A percentile compares a stretch with the other conserved stretches of the same genome.
These are phyloP conservation scores for Heliconius sara DNA, from an alignment of 2,888 invertebrate genomes.

Conservation along the genomic window DNA sequence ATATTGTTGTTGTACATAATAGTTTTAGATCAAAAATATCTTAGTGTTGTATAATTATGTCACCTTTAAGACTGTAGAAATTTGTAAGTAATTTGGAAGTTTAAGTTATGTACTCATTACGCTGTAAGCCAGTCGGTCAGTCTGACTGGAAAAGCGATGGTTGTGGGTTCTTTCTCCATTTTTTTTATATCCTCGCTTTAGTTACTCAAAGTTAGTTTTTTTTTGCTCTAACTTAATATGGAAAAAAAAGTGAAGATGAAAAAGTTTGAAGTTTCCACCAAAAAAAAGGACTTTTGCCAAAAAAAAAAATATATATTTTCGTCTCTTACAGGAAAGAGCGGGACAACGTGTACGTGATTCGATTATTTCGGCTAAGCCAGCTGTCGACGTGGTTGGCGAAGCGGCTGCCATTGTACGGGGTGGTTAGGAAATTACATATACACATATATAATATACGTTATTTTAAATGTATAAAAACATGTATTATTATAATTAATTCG, in stretches of 20 bases:
- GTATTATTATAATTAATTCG: not conserved
- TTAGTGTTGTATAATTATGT: not conserved
- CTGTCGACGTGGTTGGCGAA: slow-evolving; percentile 50
- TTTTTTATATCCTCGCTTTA: no score
- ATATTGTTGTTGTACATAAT: not conserved
- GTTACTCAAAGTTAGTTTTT: no score
- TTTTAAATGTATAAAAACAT: not conserved
- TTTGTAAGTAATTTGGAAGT: not conserved
- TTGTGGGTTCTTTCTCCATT: no score
- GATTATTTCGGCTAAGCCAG: slow-evolving; percentile 52
- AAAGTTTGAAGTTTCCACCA: no score
- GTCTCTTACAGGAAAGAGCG: slow-evolving; percentile 49
- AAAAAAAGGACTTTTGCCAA: no score
- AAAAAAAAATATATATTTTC: not conserved
- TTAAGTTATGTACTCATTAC: not conserved
- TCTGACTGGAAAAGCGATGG: no score
- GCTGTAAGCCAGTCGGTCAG: no score
- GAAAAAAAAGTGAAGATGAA: no score
- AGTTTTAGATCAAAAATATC: not conserved
- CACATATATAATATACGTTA: not conserved
- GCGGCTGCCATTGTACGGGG: slow-evolving; percentile 46
- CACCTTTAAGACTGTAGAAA: not conserved
- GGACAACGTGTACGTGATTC: slow-evolving; percentile 51
- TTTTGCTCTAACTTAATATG: no score
- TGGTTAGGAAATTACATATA: slow-evolving; percentile 6